A percentile compares a stretch with the other conserved stretches of the same genome.
Conservation (phyloP, 2,797 vertebrate genomes). For the Steatocranus sp. region DNA sequence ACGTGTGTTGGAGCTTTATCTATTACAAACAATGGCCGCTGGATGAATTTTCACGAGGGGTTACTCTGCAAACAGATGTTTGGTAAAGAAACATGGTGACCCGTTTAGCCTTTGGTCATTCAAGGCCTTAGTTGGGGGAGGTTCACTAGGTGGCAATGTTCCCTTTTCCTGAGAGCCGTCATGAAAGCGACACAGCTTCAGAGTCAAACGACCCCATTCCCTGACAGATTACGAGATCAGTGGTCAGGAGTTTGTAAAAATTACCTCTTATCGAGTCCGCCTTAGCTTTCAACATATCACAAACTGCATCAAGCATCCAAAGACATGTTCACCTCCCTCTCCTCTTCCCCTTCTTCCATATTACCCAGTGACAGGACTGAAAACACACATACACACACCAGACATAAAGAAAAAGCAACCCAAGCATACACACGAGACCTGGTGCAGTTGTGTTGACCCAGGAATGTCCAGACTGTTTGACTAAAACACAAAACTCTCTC, state of each 20-base stretch:
- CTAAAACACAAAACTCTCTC: slow-evolving; percentile 66
- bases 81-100: background rate
- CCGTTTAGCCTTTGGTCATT: slow-evolving; percentile 6
- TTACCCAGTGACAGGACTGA: background rate
- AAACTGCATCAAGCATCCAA: slow-evolving; percentile 29
- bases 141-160: slow-evolving; percentile 81
- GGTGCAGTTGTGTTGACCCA: slow-evolving; percentile 50
- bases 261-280: slow-evolving; percentile 10
- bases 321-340: slow-evolving; percentile 16
- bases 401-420: slow-evolving; percentile 37
- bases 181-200: slow-evolving; percentile 21
- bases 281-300: slow-evolving; percentile 36
- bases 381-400: background rate
- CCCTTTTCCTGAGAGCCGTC: slow-evolving; percentile 59
- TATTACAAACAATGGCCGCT: background rate
- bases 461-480: slow-evolving; percentile 71
- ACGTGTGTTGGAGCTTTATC: background rate
- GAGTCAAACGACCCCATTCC: slow-evolving; percentile 23
- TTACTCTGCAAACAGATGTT: background rate
- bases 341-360: slow-evolving; percentile 21
- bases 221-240: slow-evolving; percentile 5
- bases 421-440: slow-evolving; percentile 28
- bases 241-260: slow-evolving; percentile 3
- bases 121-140: slow-evolving; percentile 35
- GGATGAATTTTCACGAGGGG: background rate